Base-by-base conservation (phyloP, 2,888 invertebrate species). In the Melieria picta region DNA sequence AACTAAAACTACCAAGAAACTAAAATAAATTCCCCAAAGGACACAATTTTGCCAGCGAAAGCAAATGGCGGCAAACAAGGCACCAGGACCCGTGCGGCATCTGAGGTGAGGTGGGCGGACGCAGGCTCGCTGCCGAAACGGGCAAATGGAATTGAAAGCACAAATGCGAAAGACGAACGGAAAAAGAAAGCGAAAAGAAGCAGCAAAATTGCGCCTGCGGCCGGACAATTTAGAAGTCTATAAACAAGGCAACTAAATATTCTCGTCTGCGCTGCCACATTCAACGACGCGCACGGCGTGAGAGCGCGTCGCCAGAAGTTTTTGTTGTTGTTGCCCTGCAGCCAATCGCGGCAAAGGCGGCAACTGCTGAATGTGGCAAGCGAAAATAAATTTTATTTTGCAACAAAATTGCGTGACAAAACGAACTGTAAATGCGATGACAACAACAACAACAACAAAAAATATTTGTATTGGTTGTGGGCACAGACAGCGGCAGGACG, bases 321-420 rank as follows among this genome's bases (percentile, higher is more conserved):
- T 30, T 30, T 30, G 30, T 30, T 30, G 30, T 30, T 30, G 30
- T 30, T 30, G 30, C 30, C 30, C 30, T 30, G 30, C 30, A 30
- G 30, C 30, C 30, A 30, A 30, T 30, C 1, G 30, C 30, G 30
- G 30, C 30, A 30, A 30, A 30, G 2, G 30, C 10, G 47, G 56
- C 56, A 62, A 52, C n/a, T n/a, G 13, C n/a, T 9, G 11, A 50
- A 50, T 10, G 50, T 56, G 13, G 56, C 11, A 66, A 63, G 65
- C 52, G 61, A 66, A 72, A 73, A 61, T 55, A 74, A 73, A 75
- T 74, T 73, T 80, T 78, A 79, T 80, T 82, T 80, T 77, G 74
- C 75, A 78, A 79, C 74, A 78, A 82, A 82, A 82, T 82, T 82
- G 82, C 80, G 81, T 81, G 81, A 79, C 79, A 79, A 78, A 75